Conservation (phyloP, 2,797 vertebrate genomes). For the Anabas testudineus region DNA sequence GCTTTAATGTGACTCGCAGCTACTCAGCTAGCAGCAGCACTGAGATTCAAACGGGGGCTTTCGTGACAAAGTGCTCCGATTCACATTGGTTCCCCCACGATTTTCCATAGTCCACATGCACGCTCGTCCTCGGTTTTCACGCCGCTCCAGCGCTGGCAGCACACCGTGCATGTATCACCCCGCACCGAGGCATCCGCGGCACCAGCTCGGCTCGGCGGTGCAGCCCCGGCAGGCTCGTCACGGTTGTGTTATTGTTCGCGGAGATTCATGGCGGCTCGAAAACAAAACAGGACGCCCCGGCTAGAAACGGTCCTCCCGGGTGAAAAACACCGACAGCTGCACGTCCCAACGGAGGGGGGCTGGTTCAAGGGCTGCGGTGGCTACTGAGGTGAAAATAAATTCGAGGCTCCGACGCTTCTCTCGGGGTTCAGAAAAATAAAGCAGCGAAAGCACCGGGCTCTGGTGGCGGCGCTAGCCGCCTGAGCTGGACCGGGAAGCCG, state of each 20-base stretch:
- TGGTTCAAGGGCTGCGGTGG: neutral
- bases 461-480: constrained; percentile 60
- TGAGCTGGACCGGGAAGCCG: constrained; percentile 68
- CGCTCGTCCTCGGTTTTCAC: constrained; percentile 36
- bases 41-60: constrained; percentile 51
- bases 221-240: constrained; percentile 58
- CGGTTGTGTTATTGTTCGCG: constrained; percentile 83
- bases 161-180: constrained; percentile 34
- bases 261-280: constrained; percentile 80
- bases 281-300: constrained; percentile 83
- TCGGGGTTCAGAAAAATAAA: constrained; percentile 13
- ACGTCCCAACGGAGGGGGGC: neutral
- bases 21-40: constrained; percentile 39
- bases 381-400: neutral
- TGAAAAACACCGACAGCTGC: constrained; percentile 20
- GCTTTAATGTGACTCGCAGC: constrained; percentile 41
- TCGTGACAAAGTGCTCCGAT: constrained; percentile 44
- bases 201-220: constrained; percentile 13
- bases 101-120: constrained; percentile 52
- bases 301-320: constrained; percentile 24
- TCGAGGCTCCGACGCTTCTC: constrained; percentile 2
- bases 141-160: constrained; percentile 32
- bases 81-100: constrained; percentile 23
- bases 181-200: constrained; percentile 32
- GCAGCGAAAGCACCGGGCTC: constrained; percentile 64